These are phyloP conservation scores for Pimpla rufipes DNA, from an alignment of 2,888 invertebrate genomes.

Conservation along the genomic window DNA sequence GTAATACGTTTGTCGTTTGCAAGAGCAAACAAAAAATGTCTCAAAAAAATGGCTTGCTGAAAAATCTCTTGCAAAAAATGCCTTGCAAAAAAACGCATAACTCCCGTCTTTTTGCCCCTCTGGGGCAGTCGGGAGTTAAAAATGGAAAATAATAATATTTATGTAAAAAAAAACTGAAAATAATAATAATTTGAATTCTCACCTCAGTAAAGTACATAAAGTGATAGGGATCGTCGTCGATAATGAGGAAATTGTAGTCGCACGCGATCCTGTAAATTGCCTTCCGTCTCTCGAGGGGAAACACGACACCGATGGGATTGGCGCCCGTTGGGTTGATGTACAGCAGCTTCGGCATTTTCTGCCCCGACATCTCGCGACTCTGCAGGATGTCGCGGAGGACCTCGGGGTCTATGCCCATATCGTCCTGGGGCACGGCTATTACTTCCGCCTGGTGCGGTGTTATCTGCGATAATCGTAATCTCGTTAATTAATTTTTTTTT, in stretches of 20 bases:
- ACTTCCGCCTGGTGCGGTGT: slow-evolving; percentile 89
- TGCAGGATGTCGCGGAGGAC: slow-evolving; percentile 87
- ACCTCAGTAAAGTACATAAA: slow-evolving; percentile 91
- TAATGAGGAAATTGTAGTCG: slow-evolving; percentile 91
- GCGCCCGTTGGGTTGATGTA: slow-evolving; percentile 92
- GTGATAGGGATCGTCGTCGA: slow-evolving; percentile 94
- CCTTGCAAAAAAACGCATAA: too few species aligned
- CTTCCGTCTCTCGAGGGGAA: slow-evolving; percentile 88
- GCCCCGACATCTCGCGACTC: slow-evolving; percentile 83
- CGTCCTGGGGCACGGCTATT: slow-evolving; percentile 90
- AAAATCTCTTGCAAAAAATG: too few species aligned
- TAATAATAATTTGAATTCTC: slow-evolving; percentile 70
- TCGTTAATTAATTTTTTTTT: neutral
- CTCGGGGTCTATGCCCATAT: slow-evolving; percentile 89
- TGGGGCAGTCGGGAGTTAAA: too few species aligned
- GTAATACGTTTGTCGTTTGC: too few species aligned
- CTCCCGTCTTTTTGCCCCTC: too few species aligned
- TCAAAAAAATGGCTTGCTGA: too few species aligned
- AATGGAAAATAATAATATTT: slow-evolving; percentile 14
- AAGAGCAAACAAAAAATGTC: too few species aligned
- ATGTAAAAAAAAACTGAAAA: neutral
- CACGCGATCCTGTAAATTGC: slow-evolving; percentile 92
- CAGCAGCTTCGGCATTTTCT: slow-evolving; percentile 90
- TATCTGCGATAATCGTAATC: slow-evolving; percentile 85
- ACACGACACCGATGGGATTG: slow-evolving; percentile 91